Conservation (phyloP, 2,888 invertebrate genomes). For the Nebria brevicollis region DNA sequence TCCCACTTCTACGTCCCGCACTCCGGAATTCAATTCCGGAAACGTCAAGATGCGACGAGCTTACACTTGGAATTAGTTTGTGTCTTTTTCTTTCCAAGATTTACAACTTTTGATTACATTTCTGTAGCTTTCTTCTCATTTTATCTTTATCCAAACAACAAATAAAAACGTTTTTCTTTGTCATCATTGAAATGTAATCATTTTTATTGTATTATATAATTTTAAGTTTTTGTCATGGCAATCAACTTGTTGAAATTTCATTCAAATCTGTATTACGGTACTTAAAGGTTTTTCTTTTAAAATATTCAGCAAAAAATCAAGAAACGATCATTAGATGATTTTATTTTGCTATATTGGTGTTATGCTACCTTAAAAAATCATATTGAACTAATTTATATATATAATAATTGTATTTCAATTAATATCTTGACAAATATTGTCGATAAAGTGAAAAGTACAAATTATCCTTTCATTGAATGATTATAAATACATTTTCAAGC, state of each 20-base stretch:
- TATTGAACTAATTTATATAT: too few relatives aligned
- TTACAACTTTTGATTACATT: conserved; percentile 1
- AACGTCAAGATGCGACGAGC: not conserved
- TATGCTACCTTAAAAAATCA: too few relatives aligned
- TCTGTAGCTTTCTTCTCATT: not conserved
- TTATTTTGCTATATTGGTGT: too few relatives aligned
- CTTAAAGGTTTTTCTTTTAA: too few relatives aligned
- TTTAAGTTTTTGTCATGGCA: too few relatives aligned
- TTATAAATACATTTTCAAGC: not conserved
- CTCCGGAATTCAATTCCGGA: conserved; percentile 1
- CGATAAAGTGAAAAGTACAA: not conserved
- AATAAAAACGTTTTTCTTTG: not conserved
- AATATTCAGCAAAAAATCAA: too few relatives aligned
- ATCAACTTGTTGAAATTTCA: too few relatives aligned
- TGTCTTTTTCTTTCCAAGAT: not conserved
- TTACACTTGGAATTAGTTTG: conserved; percentile 1
- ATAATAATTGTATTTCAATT: too few relatives aligned
- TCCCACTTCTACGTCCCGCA: not conserved
- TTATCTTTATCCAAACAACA: not conserved
- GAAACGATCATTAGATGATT: too few relatives aligned
- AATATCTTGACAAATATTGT: not conserved
- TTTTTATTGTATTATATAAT: not conserved
- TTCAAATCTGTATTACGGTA: too few relatives aligned
- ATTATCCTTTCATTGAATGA: not conserved
- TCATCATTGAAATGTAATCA: not conserved